Percentiles rank a stretch among this genome's conserved stretches.
Conservation (phyloP, 2,888 invertebrate species). For the Spisula solida region DNA sequence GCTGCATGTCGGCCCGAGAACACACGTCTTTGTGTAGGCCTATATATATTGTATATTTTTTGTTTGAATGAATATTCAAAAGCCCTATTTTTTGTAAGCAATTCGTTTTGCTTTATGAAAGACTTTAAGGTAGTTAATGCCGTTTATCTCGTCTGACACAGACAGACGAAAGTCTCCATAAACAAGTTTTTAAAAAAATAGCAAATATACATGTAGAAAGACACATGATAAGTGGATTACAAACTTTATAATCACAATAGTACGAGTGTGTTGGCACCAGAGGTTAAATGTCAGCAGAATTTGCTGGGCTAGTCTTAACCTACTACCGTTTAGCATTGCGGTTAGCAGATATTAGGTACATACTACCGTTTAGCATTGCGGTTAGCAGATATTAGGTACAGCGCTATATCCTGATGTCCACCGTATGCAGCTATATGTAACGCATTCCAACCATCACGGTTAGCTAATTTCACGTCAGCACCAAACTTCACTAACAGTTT, state of each 20-base stretch:
- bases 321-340: slow-evolving; percentile 64
- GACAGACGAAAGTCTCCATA: slow-evolving; percentile 11
- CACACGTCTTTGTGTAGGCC: too few relatives aligned
- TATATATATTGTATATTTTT: neutral
- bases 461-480: slow-evolving; percentile 87
- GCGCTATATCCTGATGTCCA: slow-evolving; percentile 86
- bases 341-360: slow-evolving; percentile 82
- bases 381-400: slow-evolving; percentile 82
- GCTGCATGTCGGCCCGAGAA: neutral
- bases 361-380: slow-evolving; percentile 65
- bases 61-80: slow-evolving; percentile 16
- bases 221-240: slow-evolving; percentile 19
- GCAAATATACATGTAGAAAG: slow-evolving; percentile 44
- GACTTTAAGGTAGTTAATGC: slow-evolving; percentile 12
- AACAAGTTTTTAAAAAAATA: neutral
- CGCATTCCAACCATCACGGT: slow-evolving; percentile 87
- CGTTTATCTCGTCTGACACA: slow-evolving; percentile 8
- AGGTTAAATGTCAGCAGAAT: neutral
- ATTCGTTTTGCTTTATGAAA: slow-evolving; percentile 33
- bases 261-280: slow-evolving; percentile 32
- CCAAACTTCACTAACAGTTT: slow-evolving; percentile 87
- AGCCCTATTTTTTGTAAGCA: neutral
- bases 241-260: slow-evolving; percentile 31
- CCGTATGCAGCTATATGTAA: slow-evolving; percentile 87
- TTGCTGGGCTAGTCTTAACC: neutral